Percentiles rank a stretch among this genome's conserved stretches.
Conservation (phyloP, 2,888 invertebrate species). For the Ptilodon capucinus region DNA sequence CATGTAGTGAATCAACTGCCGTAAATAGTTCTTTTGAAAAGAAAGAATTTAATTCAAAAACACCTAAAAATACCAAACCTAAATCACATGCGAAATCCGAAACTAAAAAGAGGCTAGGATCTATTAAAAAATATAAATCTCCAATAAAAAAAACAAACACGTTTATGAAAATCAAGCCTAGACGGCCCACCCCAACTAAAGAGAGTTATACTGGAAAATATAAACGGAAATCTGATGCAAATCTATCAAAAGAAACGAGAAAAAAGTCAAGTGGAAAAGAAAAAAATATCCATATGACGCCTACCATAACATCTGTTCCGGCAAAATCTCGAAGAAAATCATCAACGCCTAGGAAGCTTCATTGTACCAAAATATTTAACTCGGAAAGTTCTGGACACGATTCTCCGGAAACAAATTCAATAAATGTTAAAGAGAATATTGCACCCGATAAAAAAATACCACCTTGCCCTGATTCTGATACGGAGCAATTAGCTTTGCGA, state of each 20-base stretch:
- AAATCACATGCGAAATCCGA: conserved; percentile 24
- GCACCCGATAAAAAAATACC: conserved; percentile 22
- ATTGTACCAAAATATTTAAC: conserved; percentile 62
- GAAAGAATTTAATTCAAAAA: conserved; percentile 26
- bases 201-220: conserved; percentile 37
- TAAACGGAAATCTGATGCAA: conserved; percentile 39
- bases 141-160: conserved; percentile 54
- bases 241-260: conserved; percentile 28
- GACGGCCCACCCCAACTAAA: conserved; percentile 61
- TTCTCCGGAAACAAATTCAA: conserved; percentile 44
- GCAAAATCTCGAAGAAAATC: conserved; percentile 77
- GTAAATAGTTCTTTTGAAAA: conserved; percentile 39
- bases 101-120: conserved; percentile 24
- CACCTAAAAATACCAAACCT: conserved; percentile 30
- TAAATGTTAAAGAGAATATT: conserved; percentile 27
- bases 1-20: conserved; percentile 46
- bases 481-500: conserved; percentile 55
- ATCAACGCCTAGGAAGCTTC: conserved; percentile 73
- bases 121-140: conserved; percentile 50
- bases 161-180: conserved; percentile 69
- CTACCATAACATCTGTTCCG: conserved; percentile 38
- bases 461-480: conserved; percentile 55
- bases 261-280: conserved; percentile 48
- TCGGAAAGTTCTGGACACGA: conserved; percentile 54
- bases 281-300: conserved; percentile 27